These are phyloP conservation scores for Muntiacus reevesi DNA, from an alignment of 2,113 vertebrate genomes.

Conservation along the genomic window DNA sequence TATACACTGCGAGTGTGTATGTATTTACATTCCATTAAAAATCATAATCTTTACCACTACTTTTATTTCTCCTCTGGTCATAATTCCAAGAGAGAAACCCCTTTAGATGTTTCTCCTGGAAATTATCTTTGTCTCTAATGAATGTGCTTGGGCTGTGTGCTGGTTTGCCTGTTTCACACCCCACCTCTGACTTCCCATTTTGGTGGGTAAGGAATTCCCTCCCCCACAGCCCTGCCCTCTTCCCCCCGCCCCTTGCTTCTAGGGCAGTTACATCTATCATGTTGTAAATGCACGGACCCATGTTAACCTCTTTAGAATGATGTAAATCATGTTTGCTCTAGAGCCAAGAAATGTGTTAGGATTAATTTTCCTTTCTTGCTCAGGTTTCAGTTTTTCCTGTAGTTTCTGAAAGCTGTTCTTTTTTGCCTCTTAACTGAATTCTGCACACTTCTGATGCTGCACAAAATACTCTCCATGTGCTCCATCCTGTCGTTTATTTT, in stretches of 20 bases:
- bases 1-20: neutral
- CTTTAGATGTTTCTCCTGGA: neutral
- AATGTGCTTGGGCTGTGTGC: neutral
- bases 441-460: neutral
- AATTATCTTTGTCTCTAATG: neutral
- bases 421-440: neutral
- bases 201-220: neutral
- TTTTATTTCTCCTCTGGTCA: neutral
- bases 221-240: neutral
- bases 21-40: neutral
- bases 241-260: neutral
- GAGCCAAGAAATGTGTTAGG: neutral
- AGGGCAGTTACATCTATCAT: neutral
- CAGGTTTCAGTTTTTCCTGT: neutral
- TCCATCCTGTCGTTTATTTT: neutral
- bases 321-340: neutral
- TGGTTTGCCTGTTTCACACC: neutral
- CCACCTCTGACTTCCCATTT: neutral
- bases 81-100: neutral
- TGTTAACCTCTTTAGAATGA: neutral
- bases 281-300: neutral
- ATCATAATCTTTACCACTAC: neutral
- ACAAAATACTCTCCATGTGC: neutral
- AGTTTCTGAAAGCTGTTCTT: neutral
- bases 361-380: neutral